phyloP scores from a whole-genome alignment of 1,140 invertebrate genomes.

The silkworm (Bombyx mori) region ASM3026992v2 NC_085121.1:5643001-5643500 shows the following conservation, averaged over 20 bases:
- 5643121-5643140: constrained; percentile 84
- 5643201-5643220: constrained; percentile 88
- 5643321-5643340: too few relatives aligned
- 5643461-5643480: too few relatives aligned
- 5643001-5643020: constrained; percentile 47
- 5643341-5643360: too few relatives aligned
- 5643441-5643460: too few relatives aligned
- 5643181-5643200: constrained; percentile 90
- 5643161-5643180: constrained; percentile 90
- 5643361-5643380: too few relatives aligned
- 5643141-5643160: constrained; percentile 87
- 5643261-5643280: constrained; percentile 23
- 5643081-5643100: not conserved
- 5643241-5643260: constrained; percentile 76
- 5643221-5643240: constrained; percentile 83
- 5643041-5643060: constrained; percentile 11
- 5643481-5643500: too few relatives aligned
- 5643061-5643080: not conserved
- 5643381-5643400: too few relatives aligned
- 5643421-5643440: too few relatives aligned
- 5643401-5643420: too few relatives aligned
- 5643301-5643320: not conserved
- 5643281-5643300: not conserved
- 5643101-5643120: not conserved
- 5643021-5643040: constrained; percentile 60